Evolutionary conservation across 2,113 vertebrate species (phyloP).

Genomic region (Kryptolebias marmoratus): DNA sequence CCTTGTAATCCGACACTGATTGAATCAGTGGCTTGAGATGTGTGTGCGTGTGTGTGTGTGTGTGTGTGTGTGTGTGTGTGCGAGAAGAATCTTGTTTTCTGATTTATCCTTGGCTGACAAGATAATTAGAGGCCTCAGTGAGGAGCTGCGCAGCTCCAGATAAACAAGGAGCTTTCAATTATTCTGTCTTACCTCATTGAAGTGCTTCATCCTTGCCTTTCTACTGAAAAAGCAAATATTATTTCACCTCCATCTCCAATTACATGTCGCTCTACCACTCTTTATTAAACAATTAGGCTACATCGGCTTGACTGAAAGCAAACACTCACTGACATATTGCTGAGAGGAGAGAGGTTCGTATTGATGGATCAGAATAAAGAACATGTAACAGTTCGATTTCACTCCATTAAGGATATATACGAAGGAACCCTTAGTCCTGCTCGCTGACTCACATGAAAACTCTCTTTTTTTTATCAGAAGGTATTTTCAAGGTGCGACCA

Average conservation of each 20-base stretch:
- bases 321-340: conserved; percentile 1
- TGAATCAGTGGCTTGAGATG: conserved; percentile 37
- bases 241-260: conserved; percentile 1
- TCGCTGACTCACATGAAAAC: too few relatives aligned
- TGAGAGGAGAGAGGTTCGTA: neutral
- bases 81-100: conserved; percentile 29
- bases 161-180: conserved; percentile 59
- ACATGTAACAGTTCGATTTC: neutral
- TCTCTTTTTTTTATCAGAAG: too few relatives aligned
- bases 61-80: neutral
- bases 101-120: conserved; percentile 56
- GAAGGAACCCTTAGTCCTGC: neutral
- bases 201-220: neutral
- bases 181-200: conserved; percentile 29
- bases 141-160: conserved; percentile 49
- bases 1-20: conserved; percentile 35
- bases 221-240: conserved; percentile 24
- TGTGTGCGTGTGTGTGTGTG: neutral
- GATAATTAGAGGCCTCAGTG: conserved; percentile 55
- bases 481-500: too few relatives aligned
- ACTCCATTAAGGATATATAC: neutral
- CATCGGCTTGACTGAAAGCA: conserved; percentile 11
- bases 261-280: conserved; percentile 16
- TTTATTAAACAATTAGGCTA: conserved; percentile 32
- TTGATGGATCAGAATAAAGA: too few relatives aligned